A percentile compares a stretch with the other conserved stretches of the same genome.
phyloP scores from a whole-genome alignment of 2,797 vertebrate species.

The Falco cherrug region DNA sequence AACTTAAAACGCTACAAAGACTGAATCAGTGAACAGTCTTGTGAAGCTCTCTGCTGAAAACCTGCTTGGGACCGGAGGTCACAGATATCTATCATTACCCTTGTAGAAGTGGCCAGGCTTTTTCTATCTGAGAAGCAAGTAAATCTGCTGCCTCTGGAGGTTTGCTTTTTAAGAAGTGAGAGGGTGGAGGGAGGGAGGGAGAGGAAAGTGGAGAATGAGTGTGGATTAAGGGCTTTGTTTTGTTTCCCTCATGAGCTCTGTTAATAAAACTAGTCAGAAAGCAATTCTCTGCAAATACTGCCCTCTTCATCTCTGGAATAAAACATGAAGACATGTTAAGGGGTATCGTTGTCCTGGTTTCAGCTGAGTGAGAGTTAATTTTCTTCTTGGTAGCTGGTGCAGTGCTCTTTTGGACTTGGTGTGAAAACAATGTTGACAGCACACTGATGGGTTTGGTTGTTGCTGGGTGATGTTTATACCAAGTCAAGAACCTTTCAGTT shows the following conservation, averaged over 20 bases:
- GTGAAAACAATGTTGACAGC: no score
- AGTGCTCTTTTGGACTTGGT: no score
- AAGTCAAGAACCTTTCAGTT: no score
- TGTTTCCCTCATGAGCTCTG: not conserved
- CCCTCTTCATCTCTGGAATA: not conserved
- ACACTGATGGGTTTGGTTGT: no score
- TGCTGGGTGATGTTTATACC: no score
- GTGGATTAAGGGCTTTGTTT: not conserved
- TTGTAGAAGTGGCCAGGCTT: not conserved
- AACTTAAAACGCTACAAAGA: not conserved
- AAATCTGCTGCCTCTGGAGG: not conserved
- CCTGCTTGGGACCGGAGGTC: not conserved
- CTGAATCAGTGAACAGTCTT: not conserved
- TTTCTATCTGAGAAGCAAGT: not conserved
- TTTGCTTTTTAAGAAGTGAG: not conserved
- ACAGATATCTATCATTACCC: not conserved
- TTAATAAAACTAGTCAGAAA: not conserved
- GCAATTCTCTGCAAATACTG: not conserved
- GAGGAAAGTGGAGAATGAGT: not conserved
- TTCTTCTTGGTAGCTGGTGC: no score
- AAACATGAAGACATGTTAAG: not conserved
- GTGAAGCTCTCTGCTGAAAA: not conserved
- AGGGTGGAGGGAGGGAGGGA: not conserved
- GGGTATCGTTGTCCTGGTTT: not conserved
- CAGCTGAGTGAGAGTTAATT: no score